phyloP scores from a whole-genome alignment of 2,888 invertebrate genomes.

The Mythimna albipuncta region DNA sequence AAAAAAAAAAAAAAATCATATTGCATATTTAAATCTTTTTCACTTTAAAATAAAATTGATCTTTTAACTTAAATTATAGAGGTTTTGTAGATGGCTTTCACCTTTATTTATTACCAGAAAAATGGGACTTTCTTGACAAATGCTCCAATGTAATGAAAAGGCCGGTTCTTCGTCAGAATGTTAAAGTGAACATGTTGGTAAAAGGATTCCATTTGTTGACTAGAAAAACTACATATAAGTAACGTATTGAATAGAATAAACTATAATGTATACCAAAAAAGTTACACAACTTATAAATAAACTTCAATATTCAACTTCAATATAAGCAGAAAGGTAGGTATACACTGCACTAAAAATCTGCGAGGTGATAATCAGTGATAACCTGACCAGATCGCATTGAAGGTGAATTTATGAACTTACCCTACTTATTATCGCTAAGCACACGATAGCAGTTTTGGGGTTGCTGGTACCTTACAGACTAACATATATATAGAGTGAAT shows the following conservation, averaged over 20 bases:
- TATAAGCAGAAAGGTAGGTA: no score
- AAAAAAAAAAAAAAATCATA: no score
- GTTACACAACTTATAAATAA: no score
- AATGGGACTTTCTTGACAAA: background rate
- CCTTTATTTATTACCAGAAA: background rate
- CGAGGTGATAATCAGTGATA: no score
- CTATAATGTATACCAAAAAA: no score
- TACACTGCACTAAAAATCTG: no score
- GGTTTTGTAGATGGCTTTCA: background rate
- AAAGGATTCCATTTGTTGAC: background rate
- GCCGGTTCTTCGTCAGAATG: background rate
- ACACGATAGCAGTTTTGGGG: background rate
- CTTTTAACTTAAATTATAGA: background rate
- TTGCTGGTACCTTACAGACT: no score
- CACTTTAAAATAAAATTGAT: constrained; percentile 19
- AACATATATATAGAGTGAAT: no score
- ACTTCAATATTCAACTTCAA: no score
- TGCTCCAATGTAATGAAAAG: constrained; percentile 2
- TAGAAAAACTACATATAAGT: background rate
- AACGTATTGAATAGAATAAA: background rate
- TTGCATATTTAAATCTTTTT: no score
- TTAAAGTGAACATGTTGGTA: background rate
- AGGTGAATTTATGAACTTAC: no score
- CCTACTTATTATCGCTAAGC: background rate
- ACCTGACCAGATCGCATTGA: no score